Base-by-base conservation (phyloP, 2,888 invertebrate species). In the Dastarcus helophoroides region DNA sequence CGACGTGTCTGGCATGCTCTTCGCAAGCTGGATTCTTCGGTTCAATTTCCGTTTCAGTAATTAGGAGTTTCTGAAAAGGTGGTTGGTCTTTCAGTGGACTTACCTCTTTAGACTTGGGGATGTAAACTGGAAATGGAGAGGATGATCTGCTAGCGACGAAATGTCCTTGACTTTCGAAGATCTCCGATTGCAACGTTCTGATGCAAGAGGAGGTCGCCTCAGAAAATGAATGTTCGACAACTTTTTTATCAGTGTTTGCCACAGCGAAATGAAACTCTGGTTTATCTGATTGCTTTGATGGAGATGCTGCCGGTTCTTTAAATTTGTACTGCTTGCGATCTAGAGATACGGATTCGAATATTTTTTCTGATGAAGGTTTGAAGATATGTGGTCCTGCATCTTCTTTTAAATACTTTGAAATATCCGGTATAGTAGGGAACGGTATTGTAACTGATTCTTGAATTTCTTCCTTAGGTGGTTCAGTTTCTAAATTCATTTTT, bases 151-250 rank as follows among this genome's bases (percentile, higher is more conserved):
- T 47, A 2, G 59, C 59, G 34, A 54, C 56, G 34, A 55, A 61
- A 38, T 61, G 61, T 1, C 61, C 61, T 35, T 58, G 51, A 33
- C 58, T 57, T 43, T 58, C 58, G 35, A 61, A 61, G 4, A 56
- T 46, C 43, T 58, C 56, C 2, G 57, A 56, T 37, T 58, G 58
- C 5, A 61, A 26, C 2, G 51, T 53, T 16, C 53, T 42, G 8
- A 51, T 22, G 13, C 47, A 38, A 4, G 41, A 27, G 3, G 47
- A 27, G 2, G 47, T 42, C 3, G 44, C 22, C 8, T 39, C 36
- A 1, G 42, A 38, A 33, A 48, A 54, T 3, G 37, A 33, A 16
- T 48, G 42, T 37, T 57, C 57, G 0, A 48, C 37, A n/a, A 50
- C 40, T 41, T 43, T 54, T 5, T 33, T 25, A 14, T 47, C 40